Evolutionary conservation across 2,888 invertebrate species (phyloP), one percentile per base, ranked within the genome.

Genomic region (Mesochorus sp.): DNA sequence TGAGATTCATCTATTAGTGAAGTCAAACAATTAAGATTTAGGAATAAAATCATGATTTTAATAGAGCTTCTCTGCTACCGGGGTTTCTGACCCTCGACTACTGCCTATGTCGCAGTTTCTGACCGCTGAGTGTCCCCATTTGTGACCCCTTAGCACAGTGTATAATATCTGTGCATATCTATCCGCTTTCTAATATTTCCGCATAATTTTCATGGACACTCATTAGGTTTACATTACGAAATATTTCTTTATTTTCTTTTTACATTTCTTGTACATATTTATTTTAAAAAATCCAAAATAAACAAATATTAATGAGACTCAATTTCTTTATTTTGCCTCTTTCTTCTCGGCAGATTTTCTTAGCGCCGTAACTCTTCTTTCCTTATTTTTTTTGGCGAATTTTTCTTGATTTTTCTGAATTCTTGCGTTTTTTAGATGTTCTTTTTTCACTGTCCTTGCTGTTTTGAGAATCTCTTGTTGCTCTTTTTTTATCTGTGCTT

Each of bases 1-100:
- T 47, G 21, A 47, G 47, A 47, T 47, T 47, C 19, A 14, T 10
- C 51, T 3, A 51, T 51, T n/a, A 26, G 14, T 10, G 12, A 12
- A 51, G 51, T 51, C 10, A 51, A 8, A 47, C 21, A 47, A 47
- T 47, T 47, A 47, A 47, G 17, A n/a, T n/a, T n/a, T n/a, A n/a
- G n/a, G n/a, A n/a, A n/a, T n/a, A n/a, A n/a, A n/a, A n/a, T n/a
- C n/a, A 47, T 47, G n/a, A 19, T 47, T 19, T 47, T 3, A 47
- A 47, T 47, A 47, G 14, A 47, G 19, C 19, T 8, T 31, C 5
- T 31, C 5, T 31, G n/a, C n/a, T n/a, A n/a, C n/a, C n/a, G n/a
- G n/a, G n/a, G n/a, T n/a, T n/a, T n/a, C n/a, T n/a, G n/a, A n/a
- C n/a, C n/a, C n/a, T n/a, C n/a, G n/a, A n/a, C n/a, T n/a, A n/a